Conservation (phyloP, 1,140 invertebrate genomes). For the Pogonognathellus flavescens region DNA sequence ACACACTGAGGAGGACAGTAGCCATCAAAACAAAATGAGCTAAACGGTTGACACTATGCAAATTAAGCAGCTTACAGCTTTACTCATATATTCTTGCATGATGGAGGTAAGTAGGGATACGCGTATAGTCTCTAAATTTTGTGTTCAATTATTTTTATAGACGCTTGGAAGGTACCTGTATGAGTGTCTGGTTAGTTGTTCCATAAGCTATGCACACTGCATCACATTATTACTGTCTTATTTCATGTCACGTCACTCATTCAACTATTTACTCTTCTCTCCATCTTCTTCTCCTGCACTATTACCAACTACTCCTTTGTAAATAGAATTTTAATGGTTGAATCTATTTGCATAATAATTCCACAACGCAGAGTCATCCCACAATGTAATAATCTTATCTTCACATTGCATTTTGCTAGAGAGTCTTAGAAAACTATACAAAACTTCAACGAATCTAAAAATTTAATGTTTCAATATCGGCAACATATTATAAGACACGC, state of each 20-base stretch:
- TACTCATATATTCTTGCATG: not conserved
- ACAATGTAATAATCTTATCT: no score
- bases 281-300: not conserved
- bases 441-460: no score
- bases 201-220: no score
- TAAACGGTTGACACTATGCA: constrained; percentile 51
- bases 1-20: constrained; percentile 5
- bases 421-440: no score
- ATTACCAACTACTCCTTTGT: not conserved
- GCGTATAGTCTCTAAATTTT: no score
- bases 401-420: no score
- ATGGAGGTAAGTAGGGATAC: no score
- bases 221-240: constrained; percentile 12
- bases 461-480: no score
- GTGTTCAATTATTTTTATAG: no score
- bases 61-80: constrained; percentile 16
- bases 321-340: not conserved
- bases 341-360: constrained; percentile 9
- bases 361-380: not conserved
- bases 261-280: constrained; percentile 43
- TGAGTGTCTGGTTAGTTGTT: no score
- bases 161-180: no score
- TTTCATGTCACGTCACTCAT: constrained; percentile 26
- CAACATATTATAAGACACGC: no score
- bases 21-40: constrained; percentile 50